Base-by-base conservation (phyloP, 2,797 vertebrate species). In the Otolemur crassicaudatus region DNA sequence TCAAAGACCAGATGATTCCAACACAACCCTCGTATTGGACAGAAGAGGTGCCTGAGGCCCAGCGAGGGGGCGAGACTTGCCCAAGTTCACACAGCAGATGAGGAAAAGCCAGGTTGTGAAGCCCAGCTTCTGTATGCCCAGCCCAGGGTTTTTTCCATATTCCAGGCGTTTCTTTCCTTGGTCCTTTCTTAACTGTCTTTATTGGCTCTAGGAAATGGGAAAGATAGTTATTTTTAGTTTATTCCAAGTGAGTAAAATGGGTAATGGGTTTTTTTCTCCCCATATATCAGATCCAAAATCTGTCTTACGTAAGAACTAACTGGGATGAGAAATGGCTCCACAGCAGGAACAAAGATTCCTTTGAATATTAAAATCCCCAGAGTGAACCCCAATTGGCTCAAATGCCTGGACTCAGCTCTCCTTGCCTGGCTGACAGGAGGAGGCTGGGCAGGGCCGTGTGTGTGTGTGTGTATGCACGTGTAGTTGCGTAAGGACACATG, bases 191-290 rank as follows among this genome's bases (percentile, higher is more conserved):
- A 87, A 89, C 2, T 7, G 25, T 49, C 91, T 85, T 95, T 31
- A 75, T 25, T 87, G 93, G 61, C 83, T 84, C 69, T 61, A 77
- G 60, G 94, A 95, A 92, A 91, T 91, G 89, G 86, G 79, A 92
- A 97, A 75, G 80, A 91, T 80, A 20, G 20, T 95, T 96, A 96
- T 97, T 97, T 97, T 98, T 97, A 79, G 93, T 94, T 95, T 89
- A 93, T 94, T 97, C 83, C 89, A 75, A 97, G 89, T 89, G 91
- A 94, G 73, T 70, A 91, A 96, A 95, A 92, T n/a, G 90, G 86
- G 83, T 70, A 91, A 89, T 65, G 53, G 7, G 40, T 27, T 92
- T 92, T 87, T 34, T 72, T 34, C n/a, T 3, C 61, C 83, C 37
- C 76, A 70, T 81, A 91, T 84, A 90, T 91, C 92, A 87, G 93